phyloP scores from a whole-genome alignment of 2,888 invertebrate species.

The Unio delphinus region DNA sequence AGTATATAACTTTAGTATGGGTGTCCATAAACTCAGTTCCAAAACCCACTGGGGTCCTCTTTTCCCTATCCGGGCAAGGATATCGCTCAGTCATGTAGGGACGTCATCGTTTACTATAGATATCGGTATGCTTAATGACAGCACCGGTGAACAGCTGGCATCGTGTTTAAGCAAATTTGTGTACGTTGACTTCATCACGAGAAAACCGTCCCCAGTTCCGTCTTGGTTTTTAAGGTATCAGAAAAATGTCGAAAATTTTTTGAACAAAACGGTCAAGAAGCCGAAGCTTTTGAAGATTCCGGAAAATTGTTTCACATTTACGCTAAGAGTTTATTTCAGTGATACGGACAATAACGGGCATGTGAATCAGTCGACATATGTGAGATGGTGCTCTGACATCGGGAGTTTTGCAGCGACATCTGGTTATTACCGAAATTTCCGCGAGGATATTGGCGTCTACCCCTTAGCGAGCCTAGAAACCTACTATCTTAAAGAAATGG shows the following conservation, averaged over 20 bases:
- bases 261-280: conserved; percentile 1
- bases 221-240: conserved; percentile 17
- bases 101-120: conserved; percentile 27
- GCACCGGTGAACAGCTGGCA: conserved; percentile 13
- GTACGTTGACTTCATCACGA: conserved; percentile 26
- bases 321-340: conserved; percentile 15
- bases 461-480: conserved; percentile 14
- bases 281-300: conserved; percentile 19
- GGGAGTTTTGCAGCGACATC: conserved; percentile 30
- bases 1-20: conserved; percentile 5
- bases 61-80: conserved; percentile 18
- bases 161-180: conserved; percentile 26
- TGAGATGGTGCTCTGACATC: conserved; percentile 34
- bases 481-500: conserved; percentile 31
- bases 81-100: conserved; percentile 24
- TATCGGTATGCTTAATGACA: conserved; percentile 10
- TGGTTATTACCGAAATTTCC: conserved; percentile 20
- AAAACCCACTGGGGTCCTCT: conserved; percentile 25
- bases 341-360: conserved; percentile 34
- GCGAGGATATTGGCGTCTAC: conserved; percentile 24
- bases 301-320: conserved; percentile 14
- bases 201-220: conserved; percentile 27
- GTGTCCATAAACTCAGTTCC: conserved; percentile 12
- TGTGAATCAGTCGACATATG: conserved; percentile 33
- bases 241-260: too few species aligned